Conservation (phyloP, 92 coral and sea anemone species). For the Phenganax marumi region DNA sequence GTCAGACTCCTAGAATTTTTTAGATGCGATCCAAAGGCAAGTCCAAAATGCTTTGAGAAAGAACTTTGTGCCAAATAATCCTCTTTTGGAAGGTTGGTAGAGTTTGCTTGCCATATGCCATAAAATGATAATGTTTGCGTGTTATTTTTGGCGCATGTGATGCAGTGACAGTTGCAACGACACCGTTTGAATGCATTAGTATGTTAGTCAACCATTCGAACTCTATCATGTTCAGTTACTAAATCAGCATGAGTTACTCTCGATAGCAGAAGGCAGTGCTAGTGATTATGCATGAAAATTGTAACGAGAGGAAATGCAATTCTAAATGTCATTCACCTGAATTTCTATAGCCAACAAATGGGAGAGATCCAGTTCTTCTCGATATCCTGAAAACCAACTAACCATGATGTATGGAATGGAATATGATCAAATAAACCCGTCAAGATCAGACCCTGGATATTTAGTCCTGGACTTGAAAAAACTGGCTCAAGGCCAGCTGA, state of each 20-base stretch:
- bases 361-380: constrained; percentile 38
- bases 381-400: constrained; percentile 38
- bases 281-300: too few relatives aligned
- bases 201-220: too few relatives aligned
- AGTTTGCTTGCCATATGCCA: neutral
- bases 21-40: constrained; percentile 44
- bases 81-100: constrained; percentile 41
- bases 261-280: too few relatives aligned
- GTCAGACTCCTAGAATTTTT: neutral
- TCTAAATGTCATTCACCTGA: neutral
- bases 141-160: too few relatives aligned
- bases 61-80: constrained; percentile 39
- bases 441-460: constrained; percentile 46
- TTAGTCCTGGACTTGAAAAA: constrained; percentile 34
- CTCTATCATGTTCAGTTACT: too few relatives aligned
- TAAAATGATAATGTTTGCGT: too few relatives aligned
- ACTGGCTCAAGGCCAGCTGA: constrained; percentile 32
- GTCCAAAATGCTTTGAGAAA: constrained; percentile 39
- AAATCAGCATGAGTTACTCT: too few relatives aligned
- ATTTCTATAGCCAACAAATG: constrained; percentile 26
- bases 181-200: too few relatives aligned
- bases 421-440: constrained; percentile 39
- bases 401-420: constrained; percentile 41
- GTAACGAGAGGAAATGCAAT: neutral
- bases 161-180: too few relatives aligned